Evolutionary conservation across 2,888 invertebrate species (phyloP).

Genomic region (Fabriciana adippe): DNA sequence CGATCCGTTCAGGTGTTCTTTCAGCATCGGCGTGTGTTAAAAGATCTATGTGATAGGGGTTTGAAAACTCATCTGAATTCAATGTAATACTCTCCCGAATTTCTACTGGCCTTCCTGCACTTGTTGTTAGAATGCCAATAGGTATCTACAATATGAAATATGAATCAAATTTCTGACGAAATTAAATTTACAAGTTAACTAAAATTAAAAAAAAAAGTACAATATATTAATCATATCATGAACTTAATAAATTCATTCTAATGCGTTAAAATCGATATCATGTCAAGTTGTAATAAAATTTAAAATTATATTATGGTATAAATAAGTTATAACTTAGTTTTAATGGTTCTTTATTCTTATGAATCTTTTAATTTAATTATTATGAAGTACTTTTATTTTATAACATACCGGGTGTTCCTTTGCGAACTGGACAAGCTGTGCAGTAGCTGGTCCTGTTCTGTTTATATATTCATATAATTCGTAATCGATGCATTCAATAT

Average conservation of each 20-base stretch:
- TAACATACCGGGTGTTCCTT: constrained; percentile 49
- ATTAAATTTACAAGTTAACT: neutral
- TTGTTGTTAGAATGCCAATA: constrained; percentile 85
- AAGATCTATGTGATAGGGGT: constrained; percentile 45
- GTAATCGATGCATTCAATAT: constrained; percentile 27
- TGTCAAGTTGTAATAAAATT: too few species aligned
- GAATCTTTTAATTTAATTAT: neutral
- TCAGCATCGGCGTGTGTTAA: constrained; percentile 90
- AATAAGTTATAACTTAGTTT: too few species aligned
- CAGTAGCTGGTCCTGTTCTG: constrained; percentile 43
- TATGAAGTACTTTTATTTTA: neutral
- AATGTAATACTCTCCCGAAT: constrained; percentile 86
- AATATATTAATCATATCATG: too few species aligned
- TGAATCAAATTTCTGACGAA: neutral
- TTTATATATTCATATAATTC: constrained; percentile 40
- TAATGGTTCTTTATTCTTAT: too few species aligned
- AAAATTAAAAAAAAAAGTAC: neutral
- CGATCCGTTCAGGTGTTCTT: constrained; percentile 94
- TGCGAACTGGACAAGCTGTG: constrained; percentile 54
- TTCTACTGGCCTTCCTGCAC: constrained; percentile 89
- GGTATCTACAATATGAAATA: constrained; percentile 64
- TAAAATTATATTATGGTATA: too few species aligned
- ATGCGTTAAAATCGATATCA: too few species aligned
- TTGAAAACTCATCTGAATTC: constrained; percentile 82
- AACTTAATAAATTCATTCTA: too few species aligned